These are phyloP conservation scores for Eptatretus burgeri DNA, from an alignment of 2,113 vertebrate species.

Conservation along the genomic window DNA sequence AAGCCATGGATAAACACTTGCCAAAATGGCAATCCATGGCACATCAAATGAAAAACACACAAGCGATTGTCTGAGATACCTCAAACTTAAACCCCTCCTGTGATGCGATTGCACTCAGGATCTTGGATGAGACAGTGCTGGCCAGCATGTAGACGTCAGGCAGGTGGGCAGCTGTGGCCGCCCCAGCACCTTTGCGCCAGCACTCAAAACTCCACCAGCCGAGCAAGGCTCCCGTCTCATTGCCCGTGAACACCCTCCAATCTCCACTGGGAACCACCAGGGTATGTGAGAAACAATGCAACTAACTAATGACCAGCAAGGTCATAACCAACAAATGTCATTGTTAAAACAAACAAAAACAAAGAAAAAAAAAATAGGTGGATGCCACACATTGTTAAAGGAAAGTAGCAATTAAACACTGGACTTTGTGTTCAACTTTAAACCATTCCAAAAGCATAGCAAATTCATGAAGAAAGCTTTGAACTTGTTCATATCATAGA, in stretches of 20 bases:
- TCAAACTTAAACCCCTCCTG: slow-evolving; percentile 95
- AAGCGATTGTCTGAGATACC: slow-evolving; percentile 18
- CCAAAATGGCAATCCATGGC: background rate
- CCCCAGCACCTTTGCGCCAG: slow-evolving; percentile 41
- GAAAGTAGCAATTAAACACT: too few species aligned
- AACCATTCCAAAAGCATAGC: too few species aligned
- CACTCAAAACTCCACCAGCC: slow-evolving; percentile 82
- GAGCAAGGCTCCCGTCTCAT: slow-evolving; percentile 59
- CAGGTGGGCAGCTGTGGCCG: slow-evolving; percentile 23
- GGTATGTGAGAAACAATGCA: background rate
- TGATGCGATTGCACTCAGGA: slow-evolving; percentile 56
- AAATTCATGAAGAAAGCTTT: too few species aligned
- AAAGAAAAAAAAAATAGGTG: too few species aligned
- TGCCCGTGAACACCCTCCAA: slow-evolving; percentile 78
- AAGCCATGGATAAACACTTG: slow-evolving; percentile 9
- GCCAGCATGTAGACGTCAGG: slow-evolving; percentile 56
- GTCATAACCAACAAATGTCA: too few species aligned
- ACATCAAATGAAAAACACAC: too few species aligned
- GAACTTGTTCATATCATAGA: too few species aligned
- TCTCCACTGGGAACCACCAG: slow-evolving; percentile 23
- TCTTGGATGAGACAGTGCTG: slow-evolving; percentile 91
- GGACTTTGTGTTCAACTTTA: too few species aligned
- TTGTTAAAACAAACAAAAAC: too few species aligned
- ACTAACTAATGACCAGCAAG: too few species aligned
- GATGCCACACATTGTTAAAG: too few species aligned